phyloP scores from a whole-genome alignment of 1,140 invertebrate species.

The Phenacoccus solenopsis region DNA sequence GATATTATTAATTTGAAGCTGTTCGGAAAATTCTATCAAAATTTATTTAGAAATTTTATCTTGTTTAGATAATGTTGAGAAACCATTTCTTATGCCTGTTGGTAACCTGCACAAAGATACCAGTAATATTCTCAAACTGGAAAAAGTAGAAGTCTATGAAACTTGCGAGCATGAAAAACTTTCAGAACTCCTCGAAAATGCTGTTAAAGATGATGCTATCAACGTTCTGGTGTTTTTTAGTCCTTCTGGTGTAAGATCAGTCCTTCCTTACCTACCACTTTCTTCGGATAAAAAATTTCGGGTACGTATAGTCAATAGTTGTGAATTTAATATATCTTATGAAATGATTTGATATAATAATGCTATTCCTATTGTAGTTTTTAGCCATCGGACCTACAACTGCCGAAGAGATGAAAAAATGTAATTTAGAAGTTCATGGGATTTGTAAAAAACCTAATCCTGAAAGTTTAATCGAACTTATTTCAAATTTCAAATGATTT shows the following conservation, averaged over 20 bases:
- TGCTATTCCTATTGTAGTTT: neutral
- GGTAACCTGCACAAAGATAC: neutral
- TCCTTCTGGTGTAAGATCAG: neutral
- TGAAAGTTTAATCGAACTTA: neutral
- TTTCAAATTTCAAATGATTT: too few species aligned
- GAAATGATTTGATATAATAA: neutral
- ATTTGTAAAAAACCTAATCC: neutral
- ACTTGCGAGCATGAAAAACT: neutral
- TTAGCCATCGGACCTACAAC: neutral
- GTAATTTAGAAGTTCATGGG: neutral
- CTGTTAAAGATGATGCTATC: neutral
- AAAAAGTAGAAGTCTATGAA: neutral
- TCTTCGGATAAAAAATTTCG: neutral
- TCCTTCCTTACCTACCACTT: neutral
- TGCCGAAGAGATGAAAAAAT: neutral
- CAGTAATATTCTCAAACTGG: neutral
- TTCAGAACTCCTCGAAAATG: neutral
- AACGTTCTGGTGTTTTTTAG: neutral
- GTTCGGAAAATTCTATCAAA: neutral
- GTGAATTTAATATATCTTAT: neutral
- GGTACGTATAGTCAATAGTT: too few species aligned
- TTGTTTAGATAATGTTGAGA: neutral
- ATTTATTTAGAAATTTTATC: neutral
- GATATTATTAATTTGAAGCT: neutral
- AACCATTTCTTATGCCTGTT: neutral